Conservation (phyloP, 2,797 vertebrate species). For the Pseudochirops corinnae region DNA sequence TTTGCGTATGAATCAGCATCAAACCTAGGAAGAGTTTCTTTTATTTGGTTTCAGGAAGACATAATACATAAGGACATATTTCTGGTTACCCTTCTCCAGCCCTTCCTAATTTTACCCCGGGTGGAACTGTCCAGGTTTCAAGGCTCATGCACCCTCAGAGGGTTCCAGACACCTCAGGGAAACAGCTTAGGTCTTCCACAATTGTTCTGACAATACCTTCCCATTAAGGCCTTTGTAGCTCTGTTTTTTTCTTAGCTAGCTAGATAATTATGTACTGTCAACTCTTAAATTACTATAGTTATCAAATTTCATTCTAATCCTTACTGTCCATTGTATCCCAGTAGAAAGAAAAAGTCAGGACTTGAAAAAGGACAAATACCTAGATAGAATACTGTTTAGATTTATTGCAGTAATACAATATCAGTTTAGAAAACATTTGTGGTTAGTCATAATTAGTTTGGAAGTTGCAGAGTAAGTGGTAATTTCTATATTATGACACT, state of each 20-base stretch:
- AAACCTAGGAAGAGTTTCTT: background rate
- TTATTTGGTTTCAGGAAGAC: background rate
- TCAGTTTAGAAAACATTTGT: conserved; percentile 82
- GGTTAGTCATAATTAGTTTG: conserved; percentile 69
- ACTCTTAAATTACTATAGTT: background rate
- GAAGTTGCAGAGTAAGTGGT: conserved; percentile 64
- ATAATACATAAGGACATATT: background rate
- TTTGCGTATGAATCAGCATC: no score
- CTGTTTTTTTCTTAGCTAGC: background rate
- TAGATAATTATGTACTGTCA: background rate
- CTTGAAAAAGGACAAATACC: conserved; percentile 70
- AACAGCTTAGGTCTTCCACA: background rate
- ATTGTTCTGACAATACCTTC: background rate
- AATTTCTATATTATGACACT: background rate
- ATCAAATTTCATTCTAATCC: conserved; percentile 15
- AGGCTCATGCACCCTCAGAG: background rate
- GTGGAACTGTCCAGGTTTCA: background rate
- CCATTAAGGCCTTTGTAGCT: background rate
- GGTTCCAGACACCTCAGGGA: background rate
- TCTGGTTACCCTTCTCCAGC: background rate
- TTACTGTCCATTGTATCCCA: conserved; percentile 6
- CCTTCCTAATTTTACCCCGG: background rate
- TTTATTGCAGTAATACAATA: conserved; percentile 87
- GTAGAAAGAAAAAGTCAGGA: conserved; percentile 47
- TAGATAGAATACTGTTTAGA: conserved; percentile 78